A percentile compares a stretch with the other conserved stretches of the same genome.
phyloP scores from a whole-genome alignment of 2,888 invertebrate species.

The Chrysolina americana region DNA sequence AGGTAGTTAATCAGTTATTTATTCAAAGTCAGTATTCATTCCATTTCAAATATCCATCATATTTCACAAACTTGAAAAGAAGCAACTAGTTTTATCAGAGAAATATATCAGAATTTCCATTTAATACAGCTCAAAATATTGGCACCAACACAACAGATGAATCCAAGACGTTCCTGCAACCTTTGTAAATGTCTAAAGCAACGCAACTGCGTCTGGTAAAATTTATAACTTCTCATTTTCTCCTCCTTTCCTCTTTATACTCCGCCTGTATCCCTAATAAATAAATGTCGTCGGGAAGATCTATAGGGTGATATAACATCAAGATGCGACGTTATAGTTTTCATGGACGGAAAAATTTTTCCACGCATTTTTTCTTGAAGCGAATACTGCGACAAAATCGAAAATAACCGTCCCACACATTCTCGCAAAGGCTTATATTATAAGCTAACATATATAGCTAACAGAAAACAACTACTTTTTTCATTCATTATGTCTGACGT shows the following conservation, averaged over 20 bases:
- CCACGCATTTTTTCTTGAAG: too few species aligned
- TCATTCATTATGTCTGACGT: too few species aligned
- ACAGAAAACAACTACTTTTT: too few species aligned
- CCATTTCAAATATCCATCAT: too few species aligned
- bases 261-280: constrained; percentile 3
- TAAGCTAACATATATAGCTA: too few species aligned
- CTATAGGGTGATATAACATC: constrained; percentile 9
- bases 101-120: background rate
- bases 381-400: too few species aligned
- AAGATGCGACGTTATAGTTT: background rate
- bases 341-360: background rate
- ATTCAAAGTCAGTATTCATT: too few species aligned
- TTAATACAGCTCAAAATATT: background rate
- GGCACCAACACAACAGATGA: background rate
- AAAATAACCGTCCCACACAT: too few species aligned
- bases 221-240: constrained; percentile 20
- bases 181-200: constrained; percentile 8
- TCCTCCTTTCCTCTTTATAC: constrained; percentile 1
- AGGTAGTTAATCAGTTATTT: too few species aligned
- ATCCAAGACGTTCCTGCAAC: background rate
- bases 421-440: too few species aligned
- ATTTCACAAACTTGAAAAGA: too few species aligned
- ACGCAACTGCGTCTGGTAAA: constrained; percentile 5
- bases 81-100: too few species aligned
- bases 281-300: background rate